Percentiles rank a stretch among this genome's conserved stretches.
Conservation (phyloP, 2,888 invertebrate genomes). For the Lydus trimaculatus region DNA sequence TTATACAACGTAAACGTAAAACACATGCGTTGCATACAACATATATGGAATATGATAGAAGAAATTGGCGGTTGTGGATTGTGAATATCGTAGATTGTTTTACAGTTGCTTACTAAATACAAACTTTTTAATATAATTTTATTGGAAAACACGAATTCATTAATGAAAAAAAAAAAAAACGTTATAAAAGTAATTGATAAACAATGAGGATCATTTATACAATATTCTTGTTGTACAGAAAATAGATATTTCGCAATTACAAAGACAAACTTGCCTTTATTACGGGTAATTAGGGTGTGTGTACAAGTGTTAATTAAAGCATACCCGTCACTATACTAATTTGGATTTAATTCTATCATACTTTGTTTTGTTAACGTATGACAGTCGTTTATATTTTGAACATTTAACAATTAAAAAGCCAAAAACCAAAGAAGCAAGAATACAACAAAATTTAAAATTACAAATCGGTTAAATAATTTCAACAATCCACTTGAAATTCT, state of each 20-base stretch:
- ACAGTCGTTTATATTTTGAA: no score
- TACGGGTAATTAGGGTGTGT: slow-evolving; percentile 42
- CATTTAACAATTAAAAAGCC: neutral
- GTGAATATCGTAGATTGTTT: neutral
- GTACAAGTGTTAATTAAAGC: slow-evolving; percentile 48
- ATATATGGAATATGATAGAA: slow-evolving; percentile 1
- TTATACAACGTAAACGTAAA: slow-evolving; percentile 2
- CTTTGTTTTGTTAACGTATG: slow-evolving; percentile 22
- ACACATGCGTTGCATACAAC: slow-evolving; percentile 4
- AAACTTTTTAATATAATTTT: neutral
- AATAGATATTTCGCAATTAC: slow-evolving; percentile 40
- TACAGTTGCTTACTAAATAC: neutral
- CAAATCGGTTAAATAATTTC: slow-evolving; percentile 12
- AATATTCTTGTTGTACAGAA: slow-evolving; percentile 5
- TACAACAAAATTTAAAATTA: no score
- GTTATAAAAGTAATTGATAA: neutral
- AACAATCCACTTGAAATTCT: slow-evolving; percentile 26
- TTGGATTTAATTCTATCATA: slow-evolving; percentile 42
- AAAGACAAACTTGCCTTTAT: slow-evolving; percentile 42
- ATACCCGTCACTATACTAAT: slow-evolving; percentile 41
- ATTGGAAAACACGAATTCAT: neutral
- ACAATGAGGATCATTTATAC: no score
- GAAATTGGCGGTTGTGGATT: neutral
- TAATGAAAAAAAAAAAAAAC: neutral
- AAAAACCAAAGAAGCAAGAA: no score